Evolutionary conservation across 2,888 invertebrate genomes (phyloP), one percentile per base, ranked within the genome.

Genomic region (Drosophila colorata): DNA sequence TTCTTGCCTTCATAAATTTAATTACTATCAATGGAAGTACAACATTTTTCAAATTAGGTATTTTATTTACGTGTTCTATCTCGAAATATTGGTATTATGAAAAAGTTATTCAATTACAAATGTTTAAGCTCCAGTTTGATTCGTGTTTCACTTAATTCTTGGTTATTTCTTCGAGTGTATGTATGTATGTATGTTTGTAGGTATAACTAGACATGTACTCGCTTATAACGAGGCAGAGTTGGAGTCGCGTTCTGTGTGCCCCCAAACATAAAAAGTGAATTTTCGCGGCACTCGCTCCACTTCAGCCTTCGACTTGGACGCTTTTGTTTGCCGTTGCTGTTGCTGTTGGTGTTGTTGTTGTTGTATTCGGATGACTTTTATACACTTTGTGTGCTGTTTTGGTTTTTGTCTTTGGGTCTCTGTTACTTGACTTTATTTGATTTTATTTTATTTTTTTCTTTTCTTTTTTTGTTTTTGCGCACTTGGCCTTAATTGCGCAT

Each of bases 401-500:
- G 47, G 35, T 40, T 59, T 55, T 70, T 55, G 55, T 53, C 46
- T 58, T 61, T 47, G 55, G 48, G 31, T 64, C 40, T 51, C 23
- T n/a, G 40, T 51, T 44, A 16, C 53, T 58, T 63, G 40, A 18
- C 58, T 48, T 66, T 41, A 37, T 59, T 44, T n/a, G 48, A 28
- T 57, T 48, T 47, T 8, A 49, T 41, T 49, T 56, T 23, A 35
- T 44, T 11, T 33, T 33, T 13, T 31, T 11, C 5, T 31, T 11
- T 31, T 31, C 5, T 31, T 31, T 3, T 37, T 49, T n/a, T 41
- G 47, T 60, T 49, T 60, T 69, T 75, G 73, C 82, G 87, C 83
- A 83, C 88, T 83, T 83, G 83, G 88, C 83, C 83, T 83, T 83
- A 83, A 83, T 88, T 88, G 88, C 85, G 82, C 70, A 69, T 78